These are phyloP conservation scores for Pampusana beccarii DNA, from an alignment of 2,113 vertebrate species.

Conservation along the genomic window DNA sequence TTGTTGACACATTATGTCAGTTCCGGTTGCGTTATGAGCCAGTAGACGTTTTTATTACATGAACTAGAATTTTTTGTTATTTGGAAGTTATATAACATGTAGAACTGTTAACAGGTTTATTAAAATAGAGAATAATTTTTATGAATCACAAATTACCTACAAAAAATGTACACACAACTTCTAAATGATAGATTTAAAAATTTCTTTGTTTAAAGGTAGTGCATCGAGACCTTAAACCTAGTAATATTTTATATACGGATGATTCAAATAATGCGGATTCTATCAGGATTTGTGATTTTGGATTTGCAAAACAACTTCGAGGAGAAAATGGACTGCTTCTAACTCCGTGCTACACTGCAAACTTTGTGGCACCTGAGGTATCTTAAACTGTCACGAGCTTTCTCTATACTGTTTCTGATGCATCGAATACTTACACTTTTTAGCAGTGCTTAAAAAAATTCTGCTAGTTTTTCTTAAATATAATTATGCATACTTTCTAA, in stretches of 20 bases:
- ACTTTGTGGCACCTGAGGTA: slow-evolving; percentile 98
- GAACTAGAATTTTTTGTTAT: neutral
- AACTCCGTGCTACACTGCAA: slow-evolving; percentile 96
- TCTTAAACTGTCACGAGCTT: neutral
- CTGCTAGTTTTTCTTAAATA: neutral
- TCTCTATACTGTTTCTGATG: neutral
- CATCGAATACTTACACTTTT: neutral
- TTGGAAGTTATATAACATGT: neutral
- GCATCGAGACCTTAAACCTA: slow-evolving; percentile 96
- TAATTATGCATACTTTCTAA: neutral
- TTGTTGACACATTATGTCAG: neutral
- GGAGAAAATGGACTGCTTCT: slow-evolving; percentile 95
- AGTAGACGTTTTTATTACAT: neutral
- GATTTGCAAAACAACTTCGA: slow-evolving; percentile 95
- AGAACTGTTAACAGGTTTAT: neutral
- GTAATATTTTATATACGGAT: slow-evolving; percentile 98
- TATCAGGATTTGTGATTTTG: slow-evolving; percentile 98
- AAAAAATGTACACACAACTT: neutral
- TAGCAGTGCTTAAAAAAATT: neutral
- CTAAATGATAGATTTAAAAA: neutral
- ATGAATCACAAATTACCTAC: neutral
- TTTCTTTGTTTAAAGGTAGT: slow-evolving; percentile 83
- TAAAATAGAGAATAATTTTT: neutral
- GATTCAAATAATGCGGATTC: slow-evolving; percentile 95
- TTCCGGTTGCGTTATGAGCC: neutral